These are phyloP conservation scores for Nymphicus hollandicus DNA, from an alignment of 2,113 vertebrate species.

Conservation along the genomic window DNA sequence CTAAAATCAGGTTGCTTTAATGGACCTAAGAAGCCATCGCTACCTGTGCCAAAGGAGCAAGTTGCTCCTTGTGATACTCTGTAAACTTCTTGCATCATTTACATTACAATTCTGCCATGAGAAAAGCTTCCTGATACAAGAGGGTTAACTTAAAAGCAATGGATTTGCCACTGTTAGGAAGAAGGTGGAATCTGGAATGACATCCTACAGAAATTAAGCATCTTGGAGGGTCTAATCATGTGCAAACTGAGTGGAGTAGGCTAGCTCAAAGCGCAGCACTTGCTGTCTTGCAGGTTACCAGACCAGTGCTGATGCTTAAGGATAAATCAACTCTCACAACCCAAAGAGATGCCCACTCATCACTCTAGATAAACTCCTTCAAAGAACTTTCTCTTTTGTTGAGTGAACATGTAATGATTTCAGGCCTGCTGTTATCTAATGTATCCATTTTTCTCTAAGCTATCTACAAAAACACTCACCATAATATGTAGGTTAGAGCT, in stretches of 20 bases:
- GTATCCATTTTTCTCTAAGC: conserved; percentile 16
- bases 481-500: conserved; percentile 17
- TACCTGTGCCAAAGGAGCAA: not conserved
- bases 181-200: not conserved
- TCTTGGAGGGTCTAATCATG: not conserved
- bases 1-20: not conserved
- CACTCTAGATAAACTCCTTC: not conserved
- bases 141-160: not conserved
- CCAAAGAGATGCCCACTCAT: not conserved
- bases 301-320: not conserved
- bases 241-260: not conserved
- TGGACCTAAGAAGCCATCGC: not conserved
- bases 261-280: rapidly evolving
- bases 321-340: not conserved
- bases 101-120: not conserved
- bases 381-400: conserved; percentile 3
- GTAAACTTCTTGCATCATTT: not conserved
- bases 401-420: not conserved
- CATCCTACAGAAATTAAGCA: not conserved
- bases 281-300: not conserved
- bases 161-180: not conserved
- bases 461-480: conserved; percentile 28
- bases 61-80: not conserved
- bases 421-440: conserved; percentile 18
- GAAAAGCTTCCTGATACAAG: not conserved